Percentiles rank a stretch among this genome's conserved stretches.
Conservation (phyloP, 2,797 vertebrate species). For the Pseudotriccus pelzelni region DNA sequence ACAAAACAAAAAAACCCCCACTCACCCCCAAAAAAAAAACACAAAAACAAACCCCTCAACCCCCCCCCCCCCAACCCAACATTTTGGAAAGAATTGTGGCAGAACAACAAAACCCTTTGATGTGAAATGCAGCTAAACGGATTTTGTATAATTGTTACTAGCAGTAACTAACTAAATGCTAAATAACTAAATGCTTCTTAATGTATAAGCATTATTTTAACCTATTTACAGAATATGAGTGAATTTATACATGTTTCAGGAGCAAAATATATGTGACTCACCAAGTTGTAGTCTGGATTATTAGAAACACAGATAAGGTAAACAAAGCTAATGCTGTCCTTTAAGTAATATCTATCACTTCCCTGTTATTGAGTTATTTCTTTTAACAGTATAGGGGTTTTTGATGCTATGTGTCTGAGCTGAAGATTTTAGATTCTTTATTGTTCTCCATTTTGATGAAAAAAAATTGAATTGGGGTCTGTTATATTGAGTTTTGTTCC, state of each 20-base stretch:
- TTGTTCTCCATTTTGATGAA: slow-evolving; percentile 96
- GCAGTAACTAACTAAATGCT: slow-evolving; percentile 1
- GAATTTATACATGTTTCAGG: slow-evolving; percentile 45
- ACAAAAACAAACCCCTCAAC: background rate
- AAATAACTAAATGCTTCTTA: background rate
- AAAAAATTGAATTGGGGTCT: slow-evolving; percentile 94
- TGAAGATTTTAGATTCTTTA: slow-evolving; percentile 90
- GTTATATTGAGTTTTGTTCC: slow-evolving; percentile 95
- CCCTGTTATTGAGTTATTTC: slow-evolving; percentile 92
- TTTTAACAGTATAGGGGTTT: slow-evolving; percentile 88
- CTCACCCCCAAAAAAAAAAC: background rate
- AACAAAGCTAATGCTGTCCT: slow-evolving; percentile 87
- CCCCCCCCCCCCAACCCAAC: background rate
- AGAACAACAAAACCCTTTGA: slow-evolving; percentile 25
- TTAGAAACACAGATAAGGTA: slow-evolving; percentile 73
- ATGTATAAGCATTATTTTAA: background rate
- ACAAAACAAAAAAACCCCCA: background rate
- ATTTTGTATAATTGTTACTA: background rate
- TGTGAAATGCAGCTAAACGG: slow-evolving; percentile 44
- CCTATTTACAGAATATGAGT: slow-evolving; percentile 17
- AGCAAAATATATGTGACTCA: slow-evolving; percentile 49
- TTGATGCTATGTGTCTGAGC: slow-evolving; percentile 90
- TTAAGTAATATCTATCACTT: slow-evolving; percentile 98
- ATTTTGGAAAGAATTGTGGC: slow-evolving; percentile 20
- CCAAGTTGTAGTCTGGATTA: slow-evolving; percentile 56